A percentile compares a stretch with the other conserved stretches of the same genome.
phyloP scores from a whole-genome alignment of 2,113 vertebrate genomes.

The Xenopus tropicalis region UCB_Xtro_10.0 CM004450.2:28623001-28623500 shows the following conservation, averaged over 20 bases:
- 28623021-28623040: no score
- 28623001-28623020: no score
- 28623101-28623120: no score
- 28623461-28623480: constrained; percentile 81
- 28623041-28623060: no score
- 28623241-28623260: constrained; percentile 52
- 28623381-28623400: constrained; percentile 68
- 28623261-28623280: constrained; percentile 68
- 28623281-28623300: constrained; percentile 82
- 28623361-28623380: constrained; percentile 70
- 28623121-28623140: no score
- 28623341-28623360: constrained; percentile 58
- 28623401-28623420: constrained; percentile 63
- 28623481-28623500: constrained; percentile 86
- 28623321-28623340: constrained; percentile 51
- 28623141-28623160: no score
- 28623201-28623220: constrained; percentile 91
- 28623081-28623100: no score
- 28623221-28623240: constrained; percentile 47
- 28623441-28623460: constrained; percentile 77
- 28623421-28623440: constrained; percentile 77
- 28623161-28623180: no score
- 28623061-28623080: no score
- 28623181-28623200: constrained; percentile 62
- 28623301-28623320: constrained; percentile 68